These are phyloP conservation scores for Nyctibius bracteatus DNA, from an alignment of 2,113 vertebrate species.

Conservation along the genomic window DNA sequence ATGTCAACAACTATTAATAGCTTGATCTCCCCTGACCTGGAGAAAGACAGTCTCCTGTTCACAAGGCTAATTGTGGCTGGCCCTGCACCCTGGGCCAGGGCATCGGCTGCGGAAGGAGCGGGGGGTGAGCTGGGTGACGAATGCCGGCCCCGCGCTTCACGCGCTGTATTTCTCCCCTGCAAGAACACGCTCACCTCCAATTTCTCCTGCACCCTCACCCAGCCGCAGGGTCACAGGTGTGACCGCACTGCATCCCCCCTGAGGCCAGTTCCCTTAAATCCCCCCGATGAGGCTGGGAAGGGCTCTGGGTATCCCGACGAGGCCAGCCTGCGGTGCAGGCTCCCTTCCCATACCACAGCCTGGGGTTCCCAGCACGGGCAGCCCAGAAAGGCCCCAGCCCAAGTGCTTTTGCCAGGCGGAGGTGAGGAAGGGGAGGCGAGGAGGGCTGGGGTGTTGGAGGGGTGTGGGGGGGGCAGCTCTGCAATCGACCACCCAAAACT, in stretches of 20 bases:
- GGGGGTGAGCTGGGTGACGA: rapidly evolving
- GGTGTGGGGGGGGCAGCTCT: background rate
- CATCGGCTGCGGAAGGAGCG: background rate
- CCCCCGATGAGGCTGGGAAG: background rate
- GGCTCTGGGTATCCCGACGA: rapidly evolving
- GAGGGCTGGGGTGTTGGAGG: background rate
- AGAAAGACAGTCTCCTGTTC: background rate
- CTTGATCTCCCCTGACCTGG: background rate
- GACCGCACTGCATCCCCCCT: background rate
- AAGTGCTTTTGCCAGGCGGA: background rate
- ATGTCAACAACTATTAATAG: background rate
- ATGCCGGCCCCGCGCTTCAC: rapidly evolving
- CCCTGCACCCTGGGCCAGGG: background rate
- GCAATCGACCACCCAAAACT: background rate
- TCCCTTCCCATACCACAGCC: background rate
- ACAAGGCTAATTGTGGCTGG: background rate
- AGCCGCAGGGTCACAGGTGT: rapidly evolving
- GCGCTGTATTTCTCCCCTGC: rapidly evolving
- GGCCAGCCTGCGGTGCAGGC: rapidly evolving
- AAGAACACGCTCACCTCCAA: background rate
- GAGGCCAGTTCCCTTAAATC: background rate
- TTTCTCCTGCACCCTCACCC: background rate
- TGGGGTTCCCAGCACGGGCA: background rate
- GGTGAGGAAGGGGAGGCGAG: background rate
- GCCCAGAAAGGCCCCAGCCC: background rate